Conservation (phyloP, 2,888 invertebrate species). For the Xylota sylvarum region DNA sequence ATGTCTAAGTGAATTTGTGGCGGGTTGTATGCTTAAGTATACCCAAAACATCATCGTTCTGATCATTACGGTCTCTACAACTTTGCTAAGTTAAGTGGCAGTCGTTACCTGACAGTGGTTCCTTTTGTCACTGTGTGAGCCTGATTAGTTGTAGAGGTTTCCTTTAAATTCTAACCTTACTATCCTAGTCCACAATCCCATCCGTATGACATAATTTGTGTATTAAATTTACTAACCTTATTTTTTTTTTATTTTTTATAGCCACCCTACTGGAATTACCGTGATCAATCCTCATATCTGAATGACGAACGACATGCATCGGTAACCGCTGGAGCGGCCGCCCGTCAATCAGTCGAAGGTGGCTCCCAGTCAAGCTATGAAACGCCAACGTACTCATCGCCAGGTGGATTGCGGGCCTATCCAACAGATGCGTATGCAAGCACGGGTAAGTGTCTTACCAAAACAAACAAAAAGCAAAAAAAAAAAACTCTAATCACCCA, state of each 20-base stretch:
- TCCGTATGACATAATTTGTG: neutral
- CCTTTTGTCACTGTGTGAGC: too few relatives aligned
- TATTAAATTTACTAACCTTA: neutral
- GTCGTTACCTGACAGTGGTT: too few relatives aligned
- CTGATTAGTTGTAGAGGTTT: too few relatives aligned
- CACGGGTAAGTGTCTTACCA: conserved; percentile 81
- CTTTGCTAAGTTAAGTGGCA: too few relatives aligned
- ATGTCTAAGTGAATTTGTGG: too few relatives aligned
- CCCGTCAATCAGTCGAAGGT: conserved; percentile 85
- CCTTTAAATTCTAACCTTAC: too few relatives aligned
- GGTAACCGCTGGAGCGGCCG: conserved; percentile 82
- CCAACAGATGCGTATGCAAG: conserved; percentile 84
- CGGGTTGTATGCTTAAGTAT: too few relatives aligned
- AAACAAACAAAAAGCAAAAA: neutral
- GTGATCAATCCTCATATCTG: conserved; percentile 84
- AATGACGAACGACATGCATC: conserved; percentile 84
- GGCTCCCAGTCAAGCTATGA: conserved; percentile 85
- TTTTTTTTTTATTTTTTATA: conserved; percentile 64
- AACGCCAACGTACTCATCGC: conserved; percentile 84
- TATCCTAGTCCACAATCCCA: neutral
- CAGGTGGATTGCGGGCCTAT: conserved; percentile 84
- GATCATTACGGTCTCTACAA: too few relatives aligned
- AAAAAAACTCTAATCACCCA: conserved; percentile 28
- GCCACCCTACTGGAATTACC: conserved; percentile 84
- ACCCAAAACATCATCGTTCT: too few relatives aligned